Conservation (phyloP, 1,140 invertebrate species). For the Patella vulgata region DNA sequence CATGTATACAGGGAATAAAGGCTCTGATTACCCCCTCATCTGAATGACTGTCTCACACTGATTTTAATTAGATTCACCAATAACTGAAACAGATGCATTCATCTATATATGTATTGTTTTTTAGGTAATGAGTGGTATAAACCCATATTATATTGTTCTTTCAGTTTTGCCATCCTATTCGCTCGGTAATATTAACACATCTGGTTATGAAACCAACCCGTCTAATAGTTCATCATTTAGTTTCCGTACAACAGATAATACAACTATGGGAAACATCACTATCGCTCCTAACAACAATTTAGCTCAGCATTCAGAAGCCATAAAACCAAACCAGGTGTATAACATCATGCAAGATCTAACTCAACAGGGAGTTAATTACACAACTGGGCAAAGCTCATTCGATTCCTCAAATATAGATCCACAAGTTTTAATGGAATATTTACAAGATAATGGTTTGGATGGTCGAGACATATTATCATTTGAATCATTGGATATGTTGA, state of each 20-base stretch:
- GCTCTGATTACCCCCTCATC: too few relatives aligned
- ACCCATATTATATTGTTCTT: background rate
- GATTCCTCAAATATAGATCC: background rate
- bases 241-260: constrained; percentile 33
- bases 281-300: constrained; percentile 14
- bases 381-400: too few relatives aligned
- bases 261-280: constrained; percentile 37
- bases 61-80: background rate
- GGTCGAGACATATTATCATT: too few relatives aligned
- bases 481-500: too few relatives aligned
- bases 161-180: constrained; percentile 6
- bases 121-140: too few relatives aligned
- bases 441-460: too few relatives aligned
- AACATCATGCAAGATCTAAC: too few relatives aligned
- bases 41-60: too few relatives aligned
- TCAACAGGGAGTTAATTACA: too few relatives aligned
- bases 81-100: constrained; percentile 7
- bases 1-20: too few relatives aligned
- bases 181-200: constrained; percentile 11
- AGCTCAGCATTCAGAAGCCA: constrained; percentile 16
- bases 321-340: too few relatives aligned
- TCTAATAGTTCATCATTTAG: constrained; percentile 20
- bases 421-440: too few relatives aligned
- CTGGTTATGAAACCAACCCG: constrained; percentile 13
- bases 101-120: background rate